A percentile compares a stretch with the other conserved stretches of the same genome.
phyloP scores from a whole-genome alignment of 2,797 vertebrate species.

The Gastrophryne carolinensis region DNA sequence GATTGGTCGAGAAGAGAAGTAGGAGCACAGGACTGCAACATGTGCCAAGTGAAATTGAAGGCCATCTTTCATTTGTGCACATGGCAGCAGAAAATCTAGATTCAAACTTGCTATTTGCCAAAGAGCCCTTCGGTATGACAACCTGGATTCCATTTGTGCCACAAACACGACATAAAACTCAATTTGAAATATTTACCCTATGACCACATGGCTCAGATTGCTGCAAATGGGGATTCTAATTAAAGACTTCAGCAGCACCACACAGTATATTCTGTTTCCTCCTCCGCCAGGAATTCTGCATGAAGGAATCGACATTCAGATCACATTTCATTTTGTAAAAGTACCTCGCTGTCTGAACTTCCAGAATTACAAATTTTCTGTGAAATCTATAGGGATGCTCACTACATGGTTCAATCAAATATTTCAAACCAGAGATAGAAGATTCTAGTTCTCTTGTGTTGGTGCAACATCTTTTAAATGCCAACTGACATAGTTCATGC shows the following conservation, averaged over 20 bases:
- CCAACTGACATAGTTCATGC: no score
- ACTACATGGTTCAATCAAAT: not conserved
- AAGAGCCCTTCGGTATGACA: not conserved
- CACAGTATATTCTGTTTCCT: not conserved
- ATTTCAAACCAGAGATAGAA: no score
- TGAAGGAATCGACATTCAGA: not conserved
- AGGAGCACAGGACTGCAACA: no score
- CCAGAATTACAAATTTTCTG: not conserved
- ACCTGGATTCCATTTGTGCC: not conserved
- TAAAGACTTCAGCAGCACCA: not conserved
- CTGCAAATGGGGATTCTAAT: not conserved
- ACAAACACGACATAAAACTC: not conserved
- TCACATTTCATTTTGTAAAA: not conserved
- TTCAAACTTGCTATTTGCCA: not conserved
- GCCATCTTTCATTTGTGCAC: not conserved
- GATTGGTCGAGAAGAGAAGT: no score
- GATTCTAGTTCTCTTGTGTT: no score
- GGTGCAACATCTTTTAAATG: no score
- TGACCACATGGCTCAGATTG: conserved; percentile 1
- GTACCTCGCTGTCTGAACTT: not conserved
- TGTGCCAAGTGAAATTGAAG: no score
- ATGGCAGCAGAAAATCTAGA: not conserved
- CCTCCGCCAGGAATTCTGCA: not conserved
- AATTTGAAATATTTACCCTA: not conserved
- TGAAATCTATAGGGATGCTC: not conserved